Evolutionary conservation across 1,140 invertebrate genomes (phyloP).

Genomic region (Pachypsylla venusta): DNA sequence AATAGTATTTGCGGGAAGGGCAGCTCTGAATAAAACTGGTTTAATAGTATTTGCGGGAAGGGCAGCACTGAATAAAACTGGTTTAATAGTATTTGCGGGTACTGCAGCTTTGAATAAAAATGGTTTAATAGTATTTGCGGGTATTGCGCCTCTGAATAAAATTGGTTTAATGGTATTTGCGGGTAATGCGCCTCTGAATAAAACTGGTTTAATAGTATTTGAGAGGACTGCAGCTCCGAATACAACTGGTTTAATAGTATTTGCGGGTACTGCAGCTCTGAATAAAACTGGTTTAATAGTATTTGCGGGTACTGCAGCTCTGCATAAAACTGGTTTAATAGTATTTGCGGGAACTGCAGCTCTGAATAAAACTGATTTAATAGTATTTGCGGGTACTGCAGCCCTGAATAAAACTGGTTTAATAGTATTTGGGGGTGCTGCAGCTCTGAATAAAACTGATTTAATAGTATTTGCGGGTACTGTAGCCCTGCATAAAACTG

Average conservation of each 20-base stretch:
- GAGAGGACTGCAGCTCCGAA: neutral
- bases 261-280: neutral
- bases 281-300: too few relatives aligned
- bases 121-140: neutral
- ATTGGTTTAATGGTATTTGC: neutral
- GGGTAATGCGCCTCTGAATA: neutral
- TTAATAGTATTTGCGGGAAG: neutral
- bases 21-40: neutral
- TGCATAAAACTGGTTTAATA: neutral
- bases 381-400: neutral
- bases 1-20: neutral
- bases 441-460: neutral
- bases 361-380: neutral
- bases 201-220: neutral
- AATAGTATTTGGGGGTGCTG: neutral
- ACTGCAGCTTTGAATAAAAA: neutral
- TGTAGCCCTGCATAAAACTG: neutral
- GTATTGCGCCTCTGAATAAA: neutral
- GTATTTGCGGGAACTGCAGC: too few relatives aligned
- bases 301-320: too few relatives aligned
- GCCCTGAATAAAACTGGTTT: neutral
- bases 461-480: neutral
- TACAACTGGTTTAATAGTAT: conserved; percentile 2
- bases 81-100: too few relatives aligned
- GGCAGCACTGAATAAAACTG: neutral